These are phyloP conservation scores for Holacanthella duospinosa DNA, from an alignment of 2,888 invertebrate species.

Conservation along the genomic window DNA sequence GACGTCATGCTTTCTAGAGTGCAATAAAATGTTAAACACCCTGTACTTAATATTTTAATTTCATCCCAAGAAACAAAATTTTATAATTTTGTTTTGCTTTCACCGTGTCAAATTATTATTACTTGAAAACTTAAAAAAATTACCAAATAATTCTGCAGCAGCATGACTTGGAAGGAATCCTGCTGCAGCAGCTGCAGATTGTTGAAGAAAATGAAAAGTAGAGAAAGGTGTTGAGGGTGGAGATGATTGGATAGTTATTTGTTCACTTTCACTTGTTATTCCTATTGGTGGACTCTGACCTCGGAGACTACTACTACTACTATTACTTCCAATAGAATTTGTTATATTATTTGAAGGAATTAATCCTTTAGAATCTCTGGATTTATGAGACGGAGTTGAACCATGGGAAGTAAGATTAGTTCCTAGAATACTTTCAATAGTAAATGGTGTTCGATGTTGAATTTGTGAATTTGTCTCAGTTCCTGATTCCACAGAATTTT, in stretches of 20 bases:
- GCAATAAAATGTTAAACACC: too few relatives aligned
- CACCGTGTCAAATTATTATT: too few relatives aligned
- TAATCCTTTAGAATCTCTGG: constrained; percentile 6
- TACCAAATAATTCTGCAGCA: constrained; percentile 36
- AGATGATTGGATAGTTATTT: neutral
- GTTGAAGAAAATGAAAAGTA: constrained; percentile 36
- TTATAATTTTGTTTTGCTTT: too few relatives aligned
- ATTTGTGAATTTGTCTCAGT: neutral
- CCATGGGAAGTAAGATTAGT: neutral
- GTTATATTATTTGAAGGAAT: too few relatives aligned
- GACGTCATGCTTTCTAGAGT: too few relatives aligned
- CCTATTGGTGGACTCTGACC: neutral
- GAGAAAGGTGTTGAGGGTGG: constrained; percentile 17
- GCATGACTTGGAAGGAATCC: constrained; percentile 34
- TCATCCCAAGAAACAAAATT: too few relatives aligned
- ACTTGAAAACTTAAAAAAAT: too few relatives aligned
- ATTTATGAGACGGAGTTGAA: neutral
- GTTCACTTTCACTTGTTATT: neutral
- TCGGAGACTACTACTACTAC: neutral
- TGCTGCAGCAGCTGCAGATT: constrained; percentile 23
- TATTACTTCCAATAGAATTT: constrained; percentile 11
- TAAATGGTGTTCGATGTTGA: constrained; percentile 29
- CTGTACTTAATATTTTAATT: too few relatives aligned
- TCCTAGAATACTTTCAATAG: constrained; percentile 35
- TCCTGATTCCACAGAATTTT: constrained; percentile 7